Percentiles rank a stretch among this genome's conserved stretches.
phyloP scores from a whole-genome alignment of 2,888 invertebrate genomes.

The Galerucella calmariensis region DNA sequence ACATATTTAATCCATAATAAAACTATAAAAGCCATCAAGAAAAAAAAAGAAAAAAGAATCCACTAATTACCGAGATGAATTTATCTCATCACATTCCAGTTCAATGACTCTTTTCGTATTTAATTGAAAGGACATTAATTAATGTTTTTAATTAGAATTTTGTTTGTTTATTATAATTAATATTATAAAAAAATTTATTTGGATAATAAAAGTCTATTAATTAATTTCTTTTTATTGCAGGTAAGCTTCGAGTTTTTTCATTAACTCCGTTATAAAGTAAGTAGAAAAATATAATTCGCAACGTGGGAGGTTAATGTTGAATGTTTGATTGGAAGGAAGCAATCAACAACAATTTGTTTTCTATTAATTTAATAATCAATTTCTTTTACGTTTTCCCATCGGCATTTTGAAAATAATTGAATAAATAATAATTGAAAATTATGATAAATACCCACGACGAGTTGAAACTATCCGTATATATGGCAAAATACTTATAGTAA shows the following conservation, averaged over 20 bases:
- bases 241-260: conserved; percentile 21
- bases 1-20: not conserved
- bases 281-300: conserved; percentile 8
- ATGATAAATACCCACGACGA: no score
- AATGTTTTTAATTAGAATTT: not conserved
- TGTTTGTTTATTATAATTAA: not conserved
- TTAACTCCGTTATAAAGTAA: conserved; percentile 16
- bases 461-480: no score
- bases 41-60: not conserved
- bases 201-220: conserved; percentile 3
- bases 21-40: not conserved
- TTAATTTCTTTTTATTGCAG: conserved; percentile 23
- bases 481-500: no score
- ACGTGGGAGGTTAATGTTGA: conserved; percentile 6
- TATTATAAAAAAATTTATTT: not conserved
- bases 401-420: no score
- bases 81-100: not conserved
- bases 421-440: no score
- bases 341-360: not conserved
- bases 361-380: not conserved
- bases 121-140: conserved; percentile 9
- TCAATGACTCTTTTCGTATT: not conserved
- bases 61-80: not conserved
- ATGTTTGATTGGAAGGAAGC: not conserved
- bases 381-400: not conserved